Evolutionary conservation across 2,888 invertebrate genomes (phyloP), one percentile per base, ranked within the genome.

Genomic region (Itoplectis maculator): DNA sequence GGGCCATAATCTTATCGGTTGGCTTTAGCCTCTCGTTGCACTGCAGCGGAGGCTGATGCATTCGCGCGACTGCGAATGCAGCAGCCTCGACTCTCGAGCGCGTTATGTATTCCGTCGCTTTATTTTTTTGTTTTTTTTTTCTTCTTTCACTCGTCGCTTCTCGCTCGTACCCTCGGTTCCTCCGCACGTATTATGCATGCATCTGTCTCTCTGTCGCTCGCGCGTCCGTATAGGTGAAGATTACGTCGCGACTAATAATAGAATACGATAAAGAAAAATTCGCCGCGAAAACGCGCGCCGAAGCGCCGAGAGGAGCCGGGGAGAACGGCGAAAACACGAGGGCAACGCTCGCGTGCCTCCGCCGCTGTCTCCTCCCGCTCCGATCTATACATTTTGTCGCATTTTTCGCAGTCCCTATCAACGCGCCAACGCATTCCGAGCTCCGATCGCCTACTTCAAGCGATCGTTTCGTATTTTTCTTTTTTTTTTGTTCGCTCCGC

Each of bases 181-280:
- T 68, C 47, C 54, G 20, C 54, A 56, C 35, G n/a, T n/a, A 68
- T 45, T 54, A 68, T 20, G 70, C 65, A 15, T 49, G 54, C 76
- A 45, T 79, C 79, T 68, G 76, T 74, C 66, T 42, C 70, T 70
- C 56, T 72, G 65, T 59, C 65, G 72, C 66, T 70, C 73, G 42
- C 66, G 51, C 59, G 35, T 23, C 86, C 87, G 65, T 87, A 81
- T 88, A 90, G 91, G 90, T 90, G 87, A 86, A 87, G 91, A 91
- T 91, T 91, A 89, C 89, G 88, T 86, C 86, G 88, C 80, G 75
- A 89, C 91, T 91, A 91, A 91, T 91, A 91, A 91, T 91, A 91
- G 91, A 90, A 87, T 83, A 87, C 76, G 91, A 91, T 91, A 91
- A 89, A 88, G 89, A 90, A 88, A 89, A 90, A 91, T 90, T 91